Evolutionary conservation across 2,113 vertebrate species (phyloP).

Genomic region (Proteles cristata): DNA sequence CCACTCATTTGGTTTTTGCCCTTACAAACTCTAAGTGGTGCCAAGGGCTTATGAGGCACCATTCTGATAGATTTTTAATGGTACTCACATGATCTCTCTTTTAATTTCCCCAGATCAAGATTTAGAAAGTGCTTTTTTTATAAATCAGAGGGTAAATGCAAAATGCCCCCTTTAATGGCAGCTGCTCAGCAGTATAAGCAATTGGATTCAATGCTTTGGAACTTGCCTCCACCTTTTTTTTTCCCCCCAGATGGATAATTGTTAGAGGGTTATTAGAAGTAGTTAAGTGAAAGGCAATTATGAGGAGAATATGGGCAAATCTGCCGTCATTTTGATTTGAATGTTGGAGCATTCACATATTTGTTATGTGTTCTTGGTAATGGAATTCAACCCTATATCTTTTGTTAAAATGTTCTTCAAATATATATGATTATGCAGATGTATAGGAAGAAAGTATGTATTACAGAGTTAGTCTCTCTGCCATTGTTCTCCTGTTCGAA

Average conservation of each 20-base stretch:
- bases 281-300: conserved; percentile 67
- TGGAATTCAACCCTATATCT: conserved; percentile 71
- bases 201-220: conserved; percentile 49
- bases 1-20: conserved; percentile 33
- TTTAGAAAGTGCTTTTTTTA: conserved; percentile 60
- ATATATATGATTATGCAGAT: conserved; percentile 73
- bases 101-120: conserved; percentile 54
- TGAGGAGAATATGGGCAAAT: conserved; percentile 56
- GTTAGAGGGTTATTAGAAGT: conserved; percentile 62
- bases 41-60: background rate
- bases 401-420: conserved; percentile 74
- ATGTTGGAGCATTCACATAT: conserved; percentile 45
- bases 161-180: conserved; percentile 22
- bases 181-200: background rate
- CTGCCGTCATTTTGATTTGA: conserved; percentile 60
- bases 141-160: conserved; percentile 42
- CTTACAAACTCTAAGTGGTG: background rate
- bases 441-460: conserved; percentile 46
- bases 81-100: conserved; percentile 38
- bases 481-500: conserved; percentile 25
- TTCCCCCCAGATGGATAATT: conserved; percentile 59
- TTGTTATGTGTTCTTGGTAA: conserved; percentile 70
- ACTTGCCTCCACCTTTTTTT: background rate
- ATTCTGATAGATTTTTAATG: conserved; percentile 45
- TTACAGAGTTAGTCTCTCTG: conserved; percentile 21